phyloP scores from a whole-genome alignment of 2,888 invertebrate genomes.

The Volucella bombylans region DNA sequence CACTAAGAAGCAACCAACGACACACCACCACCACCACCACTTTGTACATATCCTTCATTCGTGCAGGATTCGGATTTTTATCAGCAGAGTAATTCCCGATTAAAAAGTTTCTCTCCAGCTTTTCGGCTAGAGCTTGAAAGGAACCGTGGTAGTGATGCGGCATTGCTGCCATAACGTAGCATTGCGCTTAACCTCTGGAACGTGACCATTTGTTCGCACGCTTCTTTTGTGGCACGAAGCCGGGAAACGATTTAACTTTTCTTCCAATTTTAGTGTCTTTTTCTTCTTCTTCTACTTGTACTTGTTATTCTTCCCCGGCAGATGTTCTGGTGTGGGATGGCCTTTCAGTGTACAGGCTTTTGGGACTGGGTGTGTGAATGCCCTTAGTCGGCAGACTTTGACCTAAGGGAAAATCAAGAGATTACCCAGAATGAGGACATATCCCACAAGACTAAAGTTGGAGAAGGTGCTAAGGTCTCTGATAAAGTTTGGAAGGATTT shows the following conservation, averaged over 20 bases:
- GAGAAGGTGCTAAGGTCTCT: constrained; percentile 33
- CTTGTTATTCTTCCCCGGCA: constrained; percentile 7
- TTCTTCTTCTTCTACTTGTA: constrained; percentile 10
- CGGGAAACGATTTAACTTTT: constrained; percentile 73
- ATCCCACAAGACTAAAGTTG: constrained; percentile 25
- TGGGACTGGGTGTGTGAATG: constrained; percentile 31
- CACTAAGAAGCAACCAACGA: no score
- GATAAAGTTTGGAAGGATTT: constrained; percentile 49
- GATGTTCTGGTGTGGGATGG: constrained; percentile 22
- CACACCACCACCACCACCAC: neutral
- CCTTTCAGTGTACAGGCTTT: neutral
- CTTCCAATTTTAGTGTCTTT: constrained; percentile 72
- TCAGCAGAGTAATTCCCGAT: constrained; percentile 72
- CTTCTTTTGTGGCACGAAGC: constrained; percentile 70
- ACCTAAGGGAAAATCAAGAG: constrained; percentile 68
- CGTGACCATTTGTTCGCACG: constrained; percentile 79
- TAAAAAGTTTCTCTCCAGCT: constrained; percentile 70
- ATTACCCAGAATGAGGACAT: constrained; percentile 60
- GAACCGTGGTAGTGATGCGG: constrained; percentile 25
- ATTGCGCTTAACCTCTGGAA: constrained; percentile 79
- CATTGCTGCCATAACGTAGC: constrained; percentile 55
- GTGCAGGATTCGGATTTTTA: constrained; percentile 72
- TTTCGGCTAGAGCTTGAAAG: constrained; percentile 41
- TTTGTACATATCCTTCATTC: constrained; percentile 56
- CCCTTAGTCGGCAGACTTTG: constrained; percentile 64